Conservation (phyloP, 2,797 vertebrate genomes). For the Yasuhikotakia modesta region DNA sequence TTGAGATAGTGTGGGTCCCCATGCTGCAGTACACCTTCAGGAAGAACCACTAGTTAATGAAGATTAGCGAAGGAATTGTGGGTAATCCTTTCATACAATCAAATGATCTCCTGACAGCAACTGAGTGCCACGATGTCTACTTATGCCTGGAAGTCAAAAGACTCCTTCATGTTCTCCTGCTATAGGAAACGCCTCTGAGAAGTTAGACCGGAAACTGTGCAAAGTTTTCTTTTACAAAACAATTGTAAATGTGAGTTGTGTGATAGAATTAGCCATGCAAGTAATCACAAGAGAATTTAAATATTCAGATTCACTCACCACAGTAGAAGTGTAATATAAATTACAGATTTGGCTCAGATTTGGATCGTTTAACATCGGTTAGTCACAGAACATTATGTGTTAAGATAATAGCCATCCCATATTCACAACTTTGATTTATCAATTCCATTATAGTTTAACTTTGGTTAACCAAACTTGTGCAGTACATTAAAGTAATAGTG, state of each 20-base stretch:
- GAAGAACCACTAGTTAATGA: not conserved
- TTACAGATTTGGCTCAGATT: slow-evolving; percentile 1
- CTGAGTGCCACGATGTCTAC: slow-evolving; percentile 10
- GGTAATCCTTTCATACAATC: slow-evolving; percentile 39
- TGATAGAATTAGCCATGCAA: slow-evolving; percentile 11
- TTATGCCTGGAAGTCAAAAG: not conserved
- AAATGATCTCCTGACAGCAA: slow-evolving; percentile 15
- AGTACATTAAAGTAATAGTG: not conserved
- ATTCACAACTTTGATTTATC: not conserved
- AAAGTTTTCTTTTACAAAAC: not conserved
- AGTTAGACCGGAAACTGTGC: slow-evolving; percentile 8
- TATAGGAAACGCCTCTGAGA: not conserved
- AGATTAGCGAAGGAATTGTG: not conserved
- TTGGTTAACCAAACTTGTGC: not conserved
- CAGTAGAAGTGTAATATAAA: slow-evolving; percentile 8
- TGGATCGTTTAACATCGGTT: not conserved
- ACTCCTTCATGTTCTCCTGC: slow-evolving; percentile 17
- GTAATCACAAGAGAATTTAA: not conserved
- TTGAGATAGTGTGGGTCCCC: not conserved
- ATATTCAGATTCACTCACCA: not conserved
- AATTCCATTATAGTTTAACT: not conserved
- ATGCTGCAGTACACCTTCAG: not conserved
- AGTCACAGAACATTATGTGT: not conserved
- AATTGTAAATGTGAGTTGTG: not conserved
- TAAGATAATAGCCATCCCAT: not conserved